A percentile compares a stretch with the other conserved stretches of the same genome.
Evolutionary conservation across 2,113 vertebrate species (phyloP).

Genomic region (Mirounga angustirostris): DNA sequence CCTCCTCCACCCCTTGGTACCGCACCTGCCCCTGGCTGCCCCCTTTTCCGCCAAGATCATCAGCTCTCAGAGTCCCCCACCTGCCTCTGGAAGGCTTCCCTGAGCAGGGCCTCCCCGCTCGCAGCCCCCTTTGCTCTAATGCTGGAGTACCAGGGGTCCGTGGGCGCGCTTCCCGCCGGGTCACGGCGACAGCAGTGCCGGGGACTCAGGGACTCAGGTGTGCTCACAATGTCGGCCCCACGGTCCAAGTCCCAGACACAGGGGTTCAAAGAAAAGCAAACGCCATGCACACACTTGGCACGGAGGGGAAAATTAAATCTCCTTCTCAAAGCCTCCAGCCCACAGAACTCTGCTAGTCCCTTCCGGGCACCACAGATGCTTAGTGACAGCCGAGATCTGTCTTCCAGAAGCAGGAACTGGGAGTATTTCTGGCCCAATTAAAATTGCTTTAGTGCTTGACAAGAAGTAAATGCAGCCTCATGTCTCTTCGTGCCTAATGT

Average conservation of each 20-base stretch:
- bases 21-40: neutral
- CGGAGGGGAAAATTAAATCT: neutral
- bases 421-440: constrained; percentile 82
- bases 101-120: neutral
- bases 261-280: constrained; percentile 6
- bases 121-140: no score
- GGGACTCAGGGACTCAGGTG: neutral
- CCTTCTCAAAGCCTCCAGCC: constrained; percentile 64
- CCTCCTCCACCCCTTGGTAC: neutral
- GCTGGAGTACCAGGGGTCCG: neutral
- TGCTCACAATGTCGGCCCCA: neutral
- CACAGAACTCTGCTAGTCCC: constrained; percentile 68
- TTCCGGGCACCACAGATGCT: constrained; percentile 79
- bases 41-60: neutral
- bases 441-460: constrained; percentile 62
- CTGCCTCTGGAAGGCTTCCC: neutral
- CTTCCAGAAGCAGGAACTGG: constrained; percentile 73
- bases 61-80: neutral
- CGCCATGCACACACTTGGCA: neutral
- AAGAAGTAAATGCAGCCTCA: constrained; percentile 56
- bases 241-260: neutral
- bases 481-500: constrained; percentile 18
- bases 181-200: accelerated
- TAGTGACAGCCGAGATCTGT: constrained; percentile 67
- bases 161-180: accelerated